These are phyloP conservation scores for Sesia apiformis DNA, from an alignment of 2,888 invertebrate species.

Conservation along the genomic window DNA sequence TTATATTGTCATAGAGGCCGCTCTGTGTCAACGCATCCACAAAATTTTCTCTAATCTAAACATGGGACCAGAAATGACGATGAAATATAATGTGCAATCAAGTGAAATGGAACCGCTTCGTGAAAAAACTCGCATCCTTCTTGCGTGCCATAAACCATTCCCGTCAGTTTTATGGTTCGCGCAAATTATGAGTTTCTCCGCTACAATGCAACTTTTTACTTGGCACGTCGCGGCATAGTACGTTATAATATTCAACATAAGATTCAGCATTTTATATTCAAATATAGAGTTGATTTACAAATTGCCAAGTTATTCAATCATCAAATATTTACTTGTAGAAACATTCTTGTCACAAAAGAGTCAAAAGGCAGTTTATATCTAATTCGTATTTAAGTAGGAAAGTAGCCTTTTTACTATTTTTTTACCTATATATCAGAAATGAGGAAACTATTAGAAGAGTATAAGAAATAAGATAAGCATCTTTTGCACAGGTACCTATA, in stretches of 20 bases:
- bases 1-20: not conserved
- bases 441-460: no score
- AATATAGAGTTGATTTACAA: no score
- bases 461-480: no score
- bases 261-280: not conserved
- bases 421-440: no score
- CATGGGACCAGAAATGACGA: conserved; percentile 13
- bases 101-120: conserved; percentile 39
- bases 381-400: no score
- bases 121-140: conserved; percentile 40
- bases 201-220: conserved; percentile 24
- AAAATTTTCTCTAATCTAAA: not conserved
- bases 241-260: not conserved
- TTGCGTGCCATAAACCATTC: conserved; percentile 56
- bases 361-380: no score
- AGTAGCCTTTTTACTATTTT: no score
- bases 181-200: conserved; percentile 44
- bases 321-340: no score
- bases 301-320: no score
- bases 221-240: conserved; percentile 20
- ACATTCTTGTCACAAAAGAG: no score
- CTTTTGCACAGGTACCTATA: no score
- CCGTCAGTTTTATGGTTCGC: conserved; percentile 38
- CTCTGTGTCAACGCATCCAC: not conserved
- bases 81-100: conserved; percentile 52